Base-by-base conservation (phyloP, 2,888 invertebrate genomes). In the Shargacucullia verbasci region DNA sequence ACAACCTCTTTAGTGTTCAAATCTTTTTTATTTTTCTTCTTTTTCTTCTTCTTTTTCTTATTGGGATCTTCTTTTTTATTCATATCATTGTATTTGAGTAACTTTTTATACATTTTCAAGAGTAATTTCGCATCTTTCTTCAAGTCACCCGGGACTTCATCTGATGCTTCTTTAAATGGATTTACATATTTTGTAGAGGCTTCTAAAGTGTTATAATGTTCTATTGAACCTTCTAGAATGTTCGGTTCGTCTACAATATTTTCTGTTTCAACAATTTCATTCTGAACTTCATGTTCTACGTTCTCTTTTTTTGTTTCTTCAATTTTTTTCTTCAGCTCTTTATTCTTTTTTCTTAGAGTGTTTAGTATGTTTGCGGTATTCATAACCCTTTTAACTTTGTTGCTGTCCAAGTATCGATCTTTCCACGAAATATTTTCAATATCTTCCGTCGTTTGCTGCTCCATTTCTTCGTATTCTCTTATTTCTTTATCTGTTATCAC, bases 271-370 rank as follows among this genome's bases (percentile, higher is more conserved):
- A 29, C 7, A 0, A 39, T 47, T 13, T 73, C 60, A 4, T 20
- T 20, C 20, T 20, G 20, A 2, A 4, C 4, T 25, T 65, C 61
- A 38, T 56, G 54, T n/a, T 56, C 66, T 46, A 43, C 45, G 3
- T 12, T 13, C 5, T 57, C 35, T 1, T 48, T 55, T 59, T 86
- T 87, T 9, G 82, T 79, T 46, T 89, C 83, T 41, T 60, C 67
- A 7, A 94, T 64, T 52, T 90, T 93, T 59, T 81, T 88, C 68
- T 94, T 94, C 1, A 94, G 68, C 56, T 94, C 88, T 73, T 81
- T 92, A 67, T 95, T 95, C 78, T 95, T 95, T 72, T 95, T 95
- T 59, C 96, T 87, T n/a, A 95, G 83, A 13, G 95, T 95, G 67
- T 95, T 96, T 0, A 95, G 85, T 39, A 95, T 89, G 40, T 94